A percentile compares a stretch with the other conserved stretches of the same genome.
Evolutionary conservation across 2,888 invertebrate species (phyloP).

Genomic region (Epiblema foenella): DNA sequence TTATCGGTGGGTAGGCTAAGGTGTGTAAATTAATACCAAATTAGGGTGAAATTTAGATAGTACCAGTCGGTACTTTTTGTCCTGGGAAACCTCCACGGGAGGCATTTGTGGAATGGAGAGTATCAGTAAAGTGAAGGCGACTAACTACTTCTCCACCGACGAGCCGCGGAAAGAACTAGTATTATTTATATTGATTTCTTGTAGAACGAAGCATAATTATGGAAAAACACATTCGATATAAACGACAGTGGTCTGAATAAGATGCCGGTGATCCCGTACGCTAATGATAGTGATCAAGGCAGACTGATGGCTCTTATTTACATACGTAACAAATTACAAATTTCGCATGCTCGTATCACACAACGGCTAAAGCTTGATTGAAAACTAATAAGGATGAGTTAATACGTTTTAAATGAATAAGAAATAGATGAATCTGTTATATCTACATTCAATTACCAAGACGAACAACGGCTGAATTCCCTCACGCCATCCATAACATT

Average conservation of each 20-base stretch:
- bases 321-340: neutral
- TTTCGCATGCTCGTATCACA: neutral
- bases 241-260: constrained; percentile 3
- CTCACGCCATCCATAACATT: neutral
- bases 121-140: neutral
- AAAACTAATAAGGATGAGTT: neutral
- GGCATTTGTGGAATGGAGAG: too few relatives aligned
- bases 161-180: neutral
- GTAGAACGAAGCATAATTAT: constrained; percentile 1
- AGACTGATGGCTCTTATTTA: constrained; percentile 12
- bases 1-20: too few relatives aligned
- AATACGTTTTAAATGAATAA: neutral
- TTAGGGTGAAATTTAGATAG: too few relatives aligned
- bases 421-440: neutral
- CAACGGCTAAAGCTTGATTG: neutral
- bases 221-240: neutral
- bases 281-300: constrained; percentile 27
- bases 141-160: neutral
- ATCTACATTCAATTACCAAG: constrained; percentile 1
- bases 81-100: neutral
- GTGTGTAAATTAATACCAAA: too few relatives aligned
- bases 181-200: neutral
- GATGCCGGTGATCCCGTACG: constrained; percentile 4
- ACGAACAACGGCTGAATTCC: neutral
- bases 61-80: neutral